A percentile compares a stretch with the other conserved stretches of the same genome.
Conservation (phyloP, 2,113 vertebrate genomes). For the Pseudolaguvia tuberculata region DNA sequence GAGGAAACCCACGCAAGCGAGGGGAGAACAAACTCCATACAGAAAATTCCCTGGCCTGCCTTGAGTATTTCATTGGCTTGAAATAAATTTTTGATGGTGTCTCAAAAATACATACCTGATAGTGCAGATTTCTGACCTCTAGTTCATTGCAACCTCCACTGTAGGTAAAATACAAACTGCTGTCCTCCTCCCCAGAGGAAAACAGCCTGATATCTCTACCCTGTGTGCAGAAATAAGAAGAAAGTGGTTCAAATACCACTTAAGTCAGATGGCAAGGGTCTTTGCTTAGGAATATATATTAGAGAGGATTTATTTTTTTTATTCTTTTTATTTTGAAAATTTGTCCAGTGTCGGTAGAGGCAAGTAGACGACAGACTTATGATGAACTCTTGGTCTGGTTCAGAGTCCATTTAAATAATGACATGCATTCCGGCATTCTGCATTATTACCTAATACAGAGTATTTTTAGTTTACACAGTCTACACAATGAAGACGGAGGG, state of each 20-base stretch:
- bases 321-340: not conserved
- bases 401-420: slow-evolving; percentile 43
- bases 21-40: too few relatives aligned
- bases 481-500: not conserved
- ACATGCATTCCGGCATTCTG: not conserved
- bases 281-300: not conserved
- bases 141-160: slow-evolving; percentile 79
- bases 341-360: slow-evolving; percentile 5
- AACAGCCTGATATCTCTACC: slow-evolving; percentile 72
- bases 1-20: too few relatives aligned
- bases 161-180: slow-evolving; percentile 93
- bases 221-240: slow-evolving; percentile 42
- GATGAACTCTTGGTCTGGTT: slow-evolving; percentile 20
- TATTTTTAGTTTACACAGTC: not conserved
- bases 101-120: slow-evolving; percentile 71
- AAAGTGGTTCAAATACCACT: slow-evolving; percentile 6
- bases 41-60: too few relatives aligned
- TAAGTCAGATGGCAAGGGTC: not conserved
- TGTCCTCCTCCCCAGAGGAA: slow-evolving; percentile 80
- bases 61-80: not conserved
- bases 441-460: slow-evolving; percentile 15
- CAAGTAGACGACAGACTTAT: not conserved
- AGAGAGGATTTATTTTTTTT: too few relatives aligned
- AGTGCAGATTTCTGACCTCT: slow-evolving; percentile 83
- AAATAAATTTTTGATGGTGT: not conserved